Evolutionary conservation across 2,888 invertebrate genomes (phyloP), one percentile per base, ranked within the genome.

Genomic region (Chirona hameri): DNA sequence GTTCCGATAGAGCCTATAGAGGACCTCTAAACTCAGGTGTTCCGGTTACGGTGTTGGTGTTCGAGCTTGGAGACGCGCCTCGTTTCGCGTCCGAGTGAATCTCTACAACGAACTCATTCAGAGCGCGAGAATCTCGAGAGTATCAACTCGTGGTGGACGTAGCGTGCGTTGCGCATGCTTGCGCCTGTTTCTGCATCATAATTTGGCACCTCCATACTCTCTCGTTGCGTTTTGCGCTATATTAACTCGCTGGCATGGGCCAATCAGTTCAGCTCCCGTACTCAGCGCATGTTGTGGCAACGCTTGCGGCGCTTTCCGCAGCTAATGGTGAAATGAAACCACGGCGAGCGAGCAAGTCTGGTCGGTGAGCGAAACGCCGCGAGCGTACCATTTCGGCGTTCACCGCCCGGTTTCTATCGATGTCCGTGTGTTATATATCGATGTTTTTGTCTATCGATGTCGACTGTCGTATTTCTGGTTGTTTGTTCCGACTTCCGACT

Each of bases 121-220:
- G 76, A 76, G 46, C 46, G 24, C 39, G 24, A 46, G 46, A 76
- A 76, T 76, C 46, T 76, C 76, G 31, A 14, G 29, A 15, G 14
- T 27, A 29, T 3, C 29, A 1, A 15, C 31, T 14, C 12, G 29
- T 14, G 29, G 1, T 0, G 69, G 69, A 10, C 14, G 29, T 5
- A 24, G 29, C 14, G 27, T 29, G 31, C 14, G 5, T 31, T 72
- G 29, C 29, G 31, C 15, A 27, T 31, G 14, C 18, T 21, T n/a
- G n/a, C 52, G 52, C 12, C 52, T 31, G 29, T 29, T 27, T 29
- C 27, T 31, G 31, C 31, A 31, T 72, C 72, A 72, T 31, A 15
- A 72, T 72, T 72, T 69, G 27, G 69, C 29, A 29, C 18, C 72
- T 72, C 72, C 72, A 72, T 72, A 69, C 69, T 69, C 27, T 29